Evolutionary conservation across 1,140 invertebrate genomes (phyloP).

Genomic region (Stegodyphus mimosarum): DNA sequence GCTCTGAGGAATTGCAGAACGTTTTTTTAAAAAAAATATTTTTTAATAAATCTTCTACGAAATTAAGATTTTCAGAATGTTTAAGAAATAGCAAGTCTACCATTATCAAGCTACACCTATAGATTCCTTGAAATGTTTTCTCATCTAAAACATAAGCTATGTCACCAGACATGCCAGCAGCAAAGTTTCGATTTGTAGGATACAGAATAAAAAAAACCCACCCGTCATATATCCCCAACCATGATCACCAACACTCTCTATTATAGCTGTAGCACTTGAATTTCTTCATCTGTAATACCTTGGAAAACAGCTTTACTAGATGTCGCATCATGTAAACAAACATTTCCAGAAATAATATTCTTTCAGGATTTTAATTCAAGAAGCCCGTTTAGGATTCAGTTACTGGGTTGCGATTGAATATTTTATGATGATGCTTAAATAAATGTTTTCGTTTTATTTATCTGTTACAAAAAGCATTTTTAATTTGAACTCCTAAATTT

Average conservation of each 20-base stretch:
- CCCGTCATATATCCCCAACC: slow-evolving; percentile 99
- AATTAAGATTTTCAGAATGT: slow-evolving; percentile 80
- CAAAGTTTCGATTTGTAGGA: slow-evolving; percentile 96
- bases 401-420: too few relatives aligned
- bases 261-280: slow-evolving; percentile 91
- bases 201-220: slow-evolving; percentile 90
- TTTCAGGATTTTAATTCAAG: slow-evolving; percentile 84
- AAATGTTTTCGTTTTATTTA: too few relatives aligned
- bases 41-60: slow-evolving; percentile 81
- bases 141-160: slow-evolving; percentile 95
- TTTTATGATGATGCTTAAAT: too few relatives aligned
- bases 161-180: slow-evolving; percentile 98
- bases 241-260: slow-evolving; percentile 96
- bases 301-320: slow-evolving; percentile 93
- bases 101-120: slow-evolving; percentile 83
- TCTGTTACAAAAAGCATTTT: too few relatives aligned
- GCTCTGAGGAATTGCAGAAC: slow-evolving; percentile 84
- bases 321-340: slow-evolving; percentile 97
- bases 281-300: slow-evolving; percentile 98
- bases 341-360: slow-evolving; percentile 98
- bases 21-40: slow-evolving; percentile 93
- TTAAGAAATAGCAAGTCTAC: slow-evolving; percentile 88
- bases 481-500: too few relatives aligned
- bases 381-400: slow-evolving; percentile 64
- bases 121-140: too few relatives aligned